Evolutionary conservation across 2,888 invertebrate species (phyloP).

Genomic region (Agonum fuliginosum): DNA sequence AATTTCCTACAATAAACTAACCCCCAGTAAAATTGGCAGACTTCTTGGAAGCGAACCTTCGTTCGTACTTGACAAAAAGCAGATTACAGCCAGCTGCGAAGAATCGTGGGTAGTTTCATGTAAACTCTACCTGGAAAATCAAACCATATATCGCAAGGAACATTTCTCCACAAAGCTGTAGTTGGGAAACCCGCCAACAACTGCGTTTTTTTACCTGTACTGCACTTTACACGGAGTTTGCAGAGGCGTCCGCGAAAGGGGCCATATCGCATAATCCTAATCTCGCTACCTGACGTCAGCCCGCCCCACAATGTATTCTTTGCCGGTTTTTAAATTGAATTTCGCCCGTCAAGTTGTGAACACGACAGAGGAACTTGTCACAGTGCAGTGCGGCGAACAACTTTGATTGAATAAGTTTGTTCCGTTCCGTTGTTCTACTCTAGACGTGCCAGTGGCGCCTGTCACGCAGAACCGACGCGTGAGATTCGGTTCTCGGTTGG

Average conservation of each 20-base stretch:
- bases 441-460: conserved; percentile 29
- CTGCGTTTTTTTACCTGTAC: too few species aligned
- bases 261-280: conserved; percentile 6
- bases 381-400: conserved; percentile 19
- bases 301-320: not conserved
- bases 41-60: too few species aligned
- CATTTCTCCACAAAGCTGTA: not conserved
- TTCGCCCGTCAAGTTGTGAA: conserved; percentile 7
- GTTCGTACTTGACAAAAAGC: too few species aligned
- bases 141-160: too few species aligned
- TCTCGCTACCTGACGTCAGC: conserved; percentile 16
- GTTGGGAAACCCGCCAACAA: not conserved
- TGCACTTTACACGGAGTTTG: conserved; percentile 2
- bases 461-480: too few species aligned
- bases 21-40: too few species aligned
- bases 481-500: too few species aligned
- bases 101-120: too few species aligned
- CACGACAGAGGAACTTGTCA: not conserved
- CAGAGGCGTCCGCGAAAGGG: not conserved
- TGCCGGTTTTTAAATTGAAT: conserved; percentile 28
- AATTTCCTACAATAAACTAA: too few species aligned
- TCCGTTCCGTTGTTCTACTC: too few species aligned
- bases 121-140: too few species aligned
- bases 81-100: too few species aligned
- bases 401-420: conserved; percentile 35